Percentiles rank a stretch among this genome's conserved stretches.
Conservation (phyloP, 2,797 vertebrate genomes). For the Melopsittacus undulatus region DNA sequence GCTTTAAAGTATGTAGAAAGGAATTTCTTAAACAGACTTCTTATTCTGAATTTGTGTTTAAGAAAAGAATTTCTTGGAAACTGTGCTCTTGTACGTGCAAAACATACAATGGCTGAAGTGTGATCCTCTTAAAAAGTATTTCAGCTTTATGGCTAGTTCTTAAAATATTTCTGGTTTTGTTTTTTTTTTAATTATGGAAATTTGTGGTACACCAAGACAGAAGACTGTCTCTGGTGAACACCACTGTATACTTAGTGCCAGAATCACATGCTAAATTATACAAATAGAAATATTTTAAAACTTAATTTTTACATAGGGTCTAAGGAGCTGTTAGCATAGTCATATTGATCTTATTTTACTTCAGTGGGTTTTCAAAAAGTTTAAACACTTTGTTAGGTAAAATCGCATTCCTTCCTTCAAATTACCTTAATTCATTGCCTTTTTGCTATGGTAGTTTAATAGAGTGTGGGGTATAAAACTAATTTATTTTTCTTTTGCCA, state of each 20-base stretch:
- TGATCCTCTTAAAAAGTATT: background rate
- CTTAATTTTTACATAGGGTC: background rate
- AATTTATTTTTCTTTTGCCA: conserved; percentile 75
- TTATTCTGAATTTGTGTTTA: background rate
- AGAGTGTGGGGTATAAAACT: conserved; percentile 68
- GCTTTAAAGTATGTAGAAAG: background rate
- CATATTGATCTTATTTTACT: conserved; percentile 27
- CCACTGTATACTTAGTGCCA: background rate
- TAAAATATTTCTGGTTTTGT: background rate
- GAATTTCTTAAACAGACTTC: background rate
- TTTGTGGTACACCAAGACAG: background rate
- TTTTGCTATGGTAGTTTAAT: conserved; percentile 75
- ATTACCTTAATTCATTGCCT: conserved; percentile 74
- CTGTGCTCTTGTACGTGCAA: accelerated
- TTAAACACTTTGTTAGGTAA: conserved; percentile 46
- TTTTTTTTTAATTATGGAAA: background rate
- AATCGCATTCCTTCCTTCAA: conserved; percentile 58
- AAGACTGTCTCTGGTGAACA: background rate
- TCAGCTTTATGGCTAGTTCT: background rate
- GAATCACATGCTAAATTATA: background rate
- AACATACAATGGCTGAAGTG: background rate
- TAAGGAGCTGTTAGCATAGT: background rate
- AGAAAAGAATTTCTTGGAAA: background rate
- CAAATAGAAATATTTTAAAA: background rate
- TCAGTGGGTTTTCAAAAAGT: conserved; percentile 54